Percentiles rank a stretch among this genome's conserved stretches.
Conservation (phyloP, 37 sponge, comb jelly and placozoan species). For the Geodia barretti region DNA sequence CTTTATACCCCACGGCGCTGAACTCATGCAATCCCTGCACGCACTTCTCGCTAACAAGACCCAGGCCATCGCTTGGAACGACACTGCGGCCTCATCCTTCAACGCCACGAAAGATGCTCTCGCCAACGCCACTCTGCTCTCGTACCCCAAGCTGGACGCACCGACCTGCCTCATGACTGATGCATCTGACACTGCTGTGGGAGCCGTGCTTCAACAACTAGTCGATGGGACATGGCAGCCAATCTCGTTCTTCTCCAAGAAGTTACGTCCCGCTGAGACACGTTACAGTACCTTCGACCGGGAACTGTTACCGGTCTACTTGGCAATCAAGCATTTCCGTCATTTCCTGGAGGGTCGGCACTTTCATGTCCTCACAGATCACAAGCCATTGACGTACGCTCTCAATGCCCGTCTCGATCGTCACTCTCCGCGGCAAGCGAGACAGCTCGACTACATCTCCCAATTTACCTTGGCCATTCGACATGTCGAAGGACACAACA, state of each 20-base stretch:
- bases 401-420: neutral
- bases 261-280: conserved; percentile 18
- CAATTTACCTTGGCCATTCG: conserved; percentile 44
- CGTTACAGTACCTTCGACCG: conserved; percentile 55
- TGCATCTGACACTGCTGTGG: conserved; percentile 58
- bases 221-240: conserved; percentile 20
- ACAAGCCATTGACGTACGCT: conserved; percentile 40
- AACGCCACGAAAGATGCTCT: conserved; percentile 26
- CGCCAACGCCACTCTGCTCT: conserved; percentile 49
- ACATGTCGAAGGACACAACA: conserved; percentile 16
- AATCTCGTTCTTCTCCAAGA: conserved; percentile 27
- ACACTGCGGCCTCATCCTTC: conserved; percentile 7
- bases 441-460: conserved; percentile 42
- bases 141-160: conserved; percentile 37
- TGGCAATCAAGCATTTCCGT: conserved; percentile 37
- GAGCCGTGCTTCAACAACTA: conserved; percentile 29
- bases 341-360: conserved; percentile 39
- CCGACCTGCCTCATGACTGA: conserved; percentile 53
- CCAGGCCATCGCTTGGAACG: conserved; percentile 5
- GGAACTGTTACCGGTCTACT: conserved; percentile 41
- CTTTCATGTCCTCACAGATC: conserved; percentile 45
- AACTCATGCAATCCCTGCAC: conserved; percentile 47
- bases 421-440: conserved; percentile 22
- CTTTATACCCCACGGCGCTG: conserved; percentile 16
- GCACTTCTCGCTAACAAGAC: neutral